Evolutionary conservation across 2,797 vertebrate species (phyloP), one percentile per base, ranked within the genome.

Genomic region (Triplophysa bombifrons): DNA sequence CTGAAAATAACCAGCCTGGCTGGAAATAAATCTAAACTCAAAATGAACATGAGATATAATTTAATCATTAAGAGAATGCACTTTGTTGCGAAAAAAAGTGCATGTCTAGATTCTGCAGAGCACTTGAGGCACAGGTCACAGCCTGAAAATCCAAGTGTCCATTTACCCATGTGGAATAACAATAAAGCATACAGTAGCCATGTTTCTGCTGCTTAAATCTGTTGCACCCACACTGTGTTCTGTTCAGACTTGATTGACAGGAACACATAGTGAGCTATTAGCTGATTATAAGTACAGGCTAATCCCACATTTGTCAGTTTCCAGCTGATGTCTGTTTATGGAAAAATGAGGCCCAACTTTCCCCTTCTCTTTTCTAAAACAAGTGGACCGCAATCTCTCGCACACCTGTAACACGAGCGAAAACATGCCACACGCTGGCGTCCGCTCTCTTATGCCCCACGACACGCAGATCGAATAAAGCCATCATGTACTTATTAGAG

Each of bases 391-490:
- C 87, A 73, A 80, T 84, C 87, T 88, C 86, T 88, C 86, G 86
- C 90, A 92, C 90, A 93, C 89, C 91, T 88, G 85, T 91, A 92
- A 93, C 90, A 92, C 85, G 81, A 89, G 87, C 74, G 83, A 90
- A 93, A 86, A 90, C 81, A 76, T 87, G 87, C 89, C 90, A 88
- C 90, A 92, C 88, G 90, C 91, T 92, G 92, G 74, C 88, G 83
- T 81, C 68, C 88, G 84, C 91, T 93, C 91, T 91, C 89, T 89
- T 86, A 89, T 90, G 86, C 90, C 75, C 53, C 89, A 88, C 89
- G 91, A 90, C 90, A 90, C 88, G 83, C 83, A 85, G 79, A 85
- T 85, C 89, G 88, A 91, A 93, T 92, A 86, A 92, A 92, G 91
- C 87, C 91, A 87, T 91, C 91, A 91, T 88, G 87, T 90, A 86